These are phyloP conservation scores for Nineta flava DNA, from an alignment of 2,888 invertebrate genomes.

Conservation along the genomic window DNA sequence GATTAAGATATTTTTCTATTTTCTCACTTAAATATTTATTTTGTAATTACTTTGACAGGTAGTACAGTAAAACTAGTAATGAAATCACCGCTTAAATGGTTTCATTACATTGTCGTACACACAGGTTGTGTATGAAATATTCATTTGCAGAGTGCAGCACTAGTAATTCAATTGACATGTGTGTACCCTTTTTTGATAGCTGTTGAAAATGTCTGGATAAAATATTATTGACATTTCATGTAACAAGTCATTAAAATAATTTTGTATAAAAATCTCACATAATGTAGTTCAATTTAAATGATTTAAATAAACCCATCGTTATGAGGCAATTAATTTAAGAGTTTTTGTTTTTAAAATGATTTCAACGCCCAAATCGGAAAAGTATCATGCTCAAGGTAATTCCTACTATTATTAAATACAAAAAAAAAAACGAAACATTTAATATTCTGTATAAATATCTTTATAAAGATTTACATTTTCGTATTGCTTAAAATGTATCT, in stretches of 20 bases:
- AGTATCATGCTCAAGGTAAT: conserved; percentile 28
- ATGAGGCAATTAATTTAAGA: conserved; percentile 10
- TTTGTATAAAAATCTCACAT: neutral
- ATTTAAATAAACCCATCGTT: neutral
- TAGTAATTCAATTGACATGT: neutral
- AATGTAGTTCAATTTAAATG: neutral
- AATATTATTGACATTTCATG: neutral
- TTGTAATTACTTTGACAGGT: no score
- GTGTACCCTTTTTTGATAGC: neutral
- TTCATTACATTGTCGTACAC: no score
- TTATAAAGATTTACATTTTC: no score
- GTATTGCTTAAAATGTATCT: no score
- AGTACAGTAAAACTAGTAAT: no score
- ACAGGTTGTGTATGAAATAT: neutral
- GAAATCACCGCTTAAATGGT: no score
- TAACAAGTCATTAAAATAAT: neutral
- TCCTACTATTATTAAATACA: conserved; percentile 5
- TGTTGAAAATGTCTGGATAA: neutral
- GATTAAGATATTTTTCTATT: no score
- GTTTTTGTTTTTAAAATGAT: conserved; percentile 26
- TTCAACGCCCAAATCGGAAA: conserved; percentile 28
- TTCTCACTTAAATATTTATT: no score
- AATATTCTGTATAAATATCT: no score
- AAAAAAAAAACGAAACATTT: no score
- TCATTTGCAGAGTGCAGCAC: neutral